phyloP scores from a whole-genome alignment of 2,113 vertebrate genomes.

The Tamias sibiricus region DNA sequence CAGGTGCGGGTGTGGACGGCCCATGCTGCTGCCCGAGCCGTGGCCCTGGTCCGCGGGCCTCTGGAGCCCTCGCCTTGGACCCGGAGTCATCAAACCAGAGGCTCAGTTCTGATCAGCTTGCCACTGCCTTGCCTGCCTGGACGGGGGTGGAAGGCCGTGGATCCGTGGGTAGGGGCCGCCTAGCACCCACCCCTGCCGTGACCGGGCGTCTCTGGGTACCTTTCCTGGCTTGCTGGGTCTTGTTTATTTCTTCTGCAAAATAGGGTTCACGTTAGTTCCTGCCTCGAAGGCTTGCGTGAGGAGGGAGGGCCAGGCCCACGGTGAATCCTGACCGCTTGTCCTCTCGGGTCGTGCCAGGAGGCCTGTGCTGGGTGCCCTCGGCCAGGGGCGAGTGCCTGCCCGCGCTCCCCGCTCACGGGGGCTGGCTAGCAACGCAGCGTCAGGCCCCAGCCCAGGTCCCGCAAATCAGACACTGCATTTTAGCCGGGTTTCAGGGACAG shows the following conservation, averaged over 20 bases:
- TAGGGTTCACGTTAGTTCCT: not conserved
- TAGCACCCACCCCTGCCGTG: too few relatives aligned
- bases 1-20: fast-evolving
- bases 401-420: fast-evolving
- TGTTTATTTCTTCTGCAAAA: not conserved
- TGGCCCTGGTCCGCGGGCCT: fast-evolving
- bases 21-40: fast-evolving
- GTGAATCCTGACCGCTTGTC: not conserved
- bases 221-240: not conserved
- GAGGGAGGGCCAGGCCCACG: not conserved
- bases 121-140: too few relatives aligned
- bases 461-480: too few relatives aligned
- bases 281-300: not conserved
- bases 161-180: too few relatives aligned
- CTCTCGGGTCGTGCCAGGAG: fast-evolving
- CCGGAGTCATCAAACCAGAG: fast-evolving
- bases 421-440: not conserved
- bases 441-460: not conserved
- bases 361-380: fast-evolving
- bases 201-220: too few relatives aligned
- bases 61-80: not conserved
- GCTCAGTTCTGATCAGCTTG: not conserved
- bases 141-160: too few relatives aligned
- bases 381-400: fast-evolving
- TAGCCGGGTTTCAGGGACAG: not conserved